These are phyloP conservation scores for Alcedo quadribrachys DNA, from an alignment of 2,797 vertebrate genomes.

Conservation along the genomic window DNA sequence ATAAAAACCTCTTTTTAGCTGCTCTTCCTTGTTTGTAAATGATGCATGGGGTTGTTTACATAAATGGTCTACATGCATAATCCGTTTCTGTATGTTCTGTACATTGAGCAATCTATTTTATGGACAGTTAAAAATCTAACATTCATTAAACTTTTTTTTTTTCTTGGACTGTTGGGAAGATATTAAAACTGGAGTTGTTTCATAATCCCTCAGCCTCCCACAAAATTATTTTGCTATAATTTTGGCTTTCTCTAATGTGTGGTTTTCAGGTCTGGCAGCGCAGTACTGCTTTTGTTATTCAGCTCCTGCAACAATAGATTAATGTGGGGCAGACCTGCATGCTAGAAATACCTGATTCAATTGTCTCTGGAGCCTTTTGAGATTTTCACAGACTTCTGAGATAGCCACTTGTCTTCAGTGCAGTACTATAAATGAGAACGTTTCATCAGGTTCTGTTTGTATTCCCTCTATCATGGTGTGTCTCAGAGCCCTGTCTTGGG, in stretches of 20 bases:
- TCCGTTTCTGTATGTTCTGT: neutral
- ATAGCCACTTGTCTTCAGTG: neutral
- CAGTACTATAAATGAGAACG: neutral
- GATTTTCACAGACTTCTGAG: neutral
- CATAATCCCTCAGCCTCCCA: conserved; percentile 33
- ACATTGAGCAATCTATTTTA: neutral
- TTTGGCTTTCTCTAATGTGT: neutral
- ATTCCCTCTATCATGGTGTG: neutral
- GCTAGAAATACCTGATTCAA: neutral
- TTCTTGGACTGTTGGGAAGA: conserved; percentile 4
- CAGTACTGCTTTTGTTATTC: neutral
- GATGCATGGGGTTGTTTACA: neutral
- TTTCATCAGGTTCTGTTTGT: neutral
- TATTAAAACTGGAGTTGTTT: conserved; percentile 28
- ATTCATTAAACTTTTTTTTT: neutral
- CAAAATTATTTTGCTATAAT: conserved; percentile 7
- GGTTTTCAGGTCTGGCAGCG: conserved; percentile 29
- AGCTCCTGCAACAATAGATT: neutral
- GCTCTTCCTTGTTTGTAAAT: conserved; percentile 1
- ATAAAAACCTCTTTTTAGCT: neutral
- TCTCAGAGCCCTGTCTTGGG: neutral
- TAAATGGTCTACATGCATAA: neutral
- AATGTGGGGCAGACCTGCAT: neutral
- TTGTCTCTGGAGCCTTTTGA: neutral
- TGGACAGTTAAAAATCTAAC: conserved; percentile 6